These are phyloP conservation scores for Pantelozetes paolii DNA, from an alignment of 2,888 invertebrate species.

Conservation along the genomic window DNA sequence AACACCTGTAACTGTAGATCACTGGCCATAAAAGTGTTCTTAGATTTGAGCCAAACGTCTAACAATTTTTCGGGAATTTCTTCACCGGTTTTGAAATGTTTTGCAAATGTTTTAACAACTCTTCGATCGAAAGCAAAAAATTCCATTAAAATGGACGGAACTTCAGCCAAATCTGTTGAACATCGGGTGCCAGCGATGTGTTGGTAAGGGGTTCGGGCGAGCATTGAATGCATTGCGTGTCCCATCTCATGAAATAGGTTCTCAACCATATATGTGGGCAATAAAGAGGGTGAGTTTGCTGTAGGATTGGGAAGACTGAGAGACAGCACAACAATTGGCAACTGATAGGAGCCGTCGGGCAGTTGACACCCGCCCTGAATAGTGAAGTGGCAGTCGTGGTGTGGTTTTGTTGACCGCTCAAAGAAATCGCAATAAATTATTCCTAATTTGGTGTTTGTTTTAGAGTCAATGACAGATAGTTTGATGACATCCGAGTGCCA, in stretches of 20 bases:
- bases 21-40: slow-evolving; percentile 79
- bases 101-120: slow-evolving; percentile 76
- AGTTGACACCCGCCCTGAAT: slow-evolving; percentile 84
- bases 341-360: slow-evolving; percentile 60
- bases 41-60: slow-evolving; percentile 73
- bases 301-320: slow-evolving; percentile 74
- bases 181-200: slow-evolving; percentile 97
- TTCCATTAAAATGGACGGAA: slow-evolving; percentile 98
- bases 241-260: slow-evolving; percentile 99
- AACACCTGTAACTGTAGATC: slow-evolving; percentile 84
- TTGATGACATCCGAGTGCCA: slow-evolving; percentile 89
- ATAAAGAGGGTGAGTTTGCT: slow-evolving; percentile 69
- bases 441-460: slow-evolving; percentile 68
- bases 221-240: slow-evolving; percentile 97
- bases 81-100: slow-evolving; percentile 83
- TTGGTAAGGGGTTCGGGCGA: slow-evolving; percentile 89
- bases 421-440: slow-evolving; percentile 97
- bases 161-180: slow-evolving; percentile 96
- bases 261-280: slow-evolving; percentile 80
- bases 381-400: slow-evolving; percentile 98
- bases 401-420: slow-evolving; percentile 81
- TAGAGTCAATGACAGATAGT: slow-evolving; percentile 58
- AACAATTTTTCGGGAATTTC: slow-evolving; percentile 74
- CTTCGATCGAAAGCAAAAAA: slow-evolving; percentile 86
- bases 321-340: slow-evolving; percentile 72